Conservation (phyloP, 2,888 invertebrate species). For the Agriopis leucophaearia region DNA sequence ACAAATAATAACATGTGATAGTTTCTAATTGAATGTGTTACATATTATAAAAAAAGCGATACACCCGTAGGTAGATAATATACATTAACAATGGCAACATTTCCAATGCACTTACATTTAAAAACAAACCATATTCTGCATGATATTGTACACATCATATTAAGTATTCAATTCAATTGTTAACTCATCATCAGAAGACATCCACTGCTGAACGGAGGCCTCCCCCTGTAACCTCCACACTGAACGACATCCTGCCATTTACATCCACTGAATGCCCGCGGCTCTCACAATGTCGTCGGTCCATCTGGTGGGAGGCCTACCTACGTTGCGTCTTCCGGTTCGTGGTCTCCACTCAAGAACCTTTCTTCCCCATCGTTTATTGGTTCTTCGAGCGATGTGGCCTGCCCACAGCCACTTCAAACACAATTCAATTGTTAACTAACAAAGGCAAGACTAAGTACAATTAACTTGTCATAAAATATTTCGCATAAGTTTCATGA, state of each 20-base stretch:
- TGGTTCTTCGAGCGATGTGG: no score
- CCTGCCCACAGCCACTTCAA: no score
- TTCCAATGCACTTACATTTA: neutral
- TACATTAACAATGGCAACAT: conserved; percentile 1
- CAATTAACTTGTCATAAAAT: neutral
- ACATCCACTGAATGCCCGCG: no score
- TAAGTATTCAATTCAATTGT: neutral
- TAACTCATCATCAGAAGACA: no score
- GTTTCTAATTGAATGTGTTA: neutral
- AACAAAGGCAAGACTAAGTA: conserved; percentile 6
- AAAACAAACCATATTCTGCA: neutral
- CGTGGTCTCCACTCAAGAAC: no score
- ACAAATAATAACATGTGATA: conserved; percentile 3
- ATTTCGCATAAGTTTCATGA: neutral
- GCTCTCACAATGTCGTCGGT: no score
- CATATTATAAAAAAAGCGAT: neutral
- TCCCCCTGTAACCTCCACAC: no score
- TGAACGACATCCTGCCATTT: no score
- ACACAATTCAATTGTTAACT: neutral
- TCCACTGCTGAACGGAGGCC: no score
- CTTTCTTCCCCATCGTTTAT: no score
- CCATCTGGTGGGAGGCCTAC: no score
- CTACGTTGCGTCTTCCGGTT: no score
- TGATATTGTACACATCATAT: neutral
- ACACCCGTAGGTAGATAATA: neutral